Evolutionary conservation across 2,797 vertebrate species (phyloP).

Genomic region (Pampus argenteus): DNA sequence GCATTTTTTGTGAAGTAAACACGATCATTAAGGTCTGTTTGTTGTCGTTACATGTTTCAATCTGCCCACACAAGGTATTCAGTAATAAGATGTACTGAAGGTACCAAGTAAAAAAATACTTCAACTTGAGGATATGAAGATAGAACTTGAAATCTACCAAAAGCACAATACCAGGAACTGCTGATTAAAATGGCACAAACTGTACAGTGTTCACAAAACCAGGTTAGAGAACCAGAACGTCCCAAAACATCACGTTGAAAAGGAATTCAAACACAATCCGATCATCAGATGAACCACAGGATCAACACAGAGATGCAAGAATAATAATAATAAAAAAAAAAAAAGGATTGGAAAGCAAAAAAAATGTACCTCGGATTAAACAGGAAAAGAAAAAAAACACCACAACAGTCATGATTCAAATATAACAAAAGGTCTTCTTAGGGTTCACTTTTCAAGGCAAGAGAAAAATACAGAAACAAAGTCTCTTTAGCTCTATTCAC

Average conservation of each 20-base stretch:
- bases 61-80: background rate
- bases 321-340: conserved; percentile 19
- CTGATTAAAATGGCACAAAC: conserved; percentile 6
- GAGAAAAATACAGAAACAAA: conserved; percentile 30
- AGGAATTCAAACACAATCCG: conserved; percentile 15
- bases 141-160: background rate
- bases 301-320: conserved; percentile 12
- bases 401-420: conserved; percentile 23
- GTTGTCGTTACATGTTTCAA: background rate
- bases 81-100: too few species aligned
- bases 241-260: conserved; percentile 17
- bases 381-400: conserved; percentile 7
- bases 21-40: background rate
- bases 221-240: conserved; percentile 32
- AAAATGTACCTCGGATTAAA: conserved; percentile 49
- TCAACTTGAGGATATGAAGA: background rate
- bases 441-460: conserved; percentile 50
- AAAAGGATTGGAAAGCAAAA: background rate
- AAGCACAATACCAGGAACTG: background rate
- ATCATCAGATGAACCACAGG: conserved; percentile 15
- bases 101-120: background rate
- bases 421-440: conserved; percentile 16
- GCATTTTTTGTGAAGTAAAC: background rate
- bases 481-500: conserved; percentile 52
- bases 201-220: conserved; percentile 22